phyloP scores from a whole-genome alignment of 2,797 vertebrate species.

The Lagodon rhomboides region DNA sequence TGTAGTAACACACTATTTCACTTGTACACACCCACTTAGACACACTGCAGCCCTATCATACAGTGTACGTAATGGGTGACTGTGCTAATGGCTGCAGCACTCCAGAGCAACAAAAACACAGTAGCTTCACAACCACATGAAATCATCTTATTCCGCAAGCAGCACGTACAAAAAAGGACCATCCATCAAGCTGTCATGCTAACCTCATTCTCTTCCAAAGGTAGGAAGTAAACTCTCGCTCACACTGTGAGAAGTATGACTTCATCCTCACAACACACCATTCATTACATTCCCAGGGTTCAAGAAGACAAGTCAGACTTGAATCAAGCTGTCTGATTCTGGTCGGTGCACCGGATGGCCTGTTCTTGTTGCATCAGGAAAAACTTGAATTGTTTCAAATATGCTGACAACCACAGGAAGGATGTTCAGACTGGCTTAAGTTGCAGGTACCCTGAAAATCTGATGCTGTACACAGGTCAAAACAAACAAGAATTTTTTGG shows the following conservation, averaged over 20 bases:
- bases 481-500: constrained; percentile 24
- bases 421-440: constrained; percentile 19
- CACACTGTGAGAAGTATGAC: constrained; percentile 34
- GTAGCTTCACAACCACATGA: constrained; percentile 70
- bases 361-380: constrained; percentile 8
- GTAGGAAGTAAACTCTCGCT: constrained; percentile 59
- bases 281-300: constrained; percentile 29
- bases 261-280: constrained; percentile 44
- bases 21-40: constrained; percentile 45
- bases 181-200: constrained; percentile 72
- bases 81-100: constrained; percentile 70
- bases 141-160: constrained; percentile 63
- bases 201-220: constrained; percentile 54
- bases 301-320: constrained; percentile 26
- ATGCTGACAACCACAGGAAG: constrained; percentile 7
- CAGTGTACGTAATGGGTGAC: constrained; percentile 63
- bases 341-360: not conserved
- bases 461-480: constrained; percentile 25
- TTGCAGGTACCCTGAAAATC: constrained; percentile 12
- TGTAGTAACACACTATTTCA: constrained; percentile 18
- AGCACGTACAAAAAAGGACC: constrained; percentile 46
- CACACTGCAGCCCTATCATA: constrained; percentile 64
- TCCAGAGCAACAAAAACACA: constrained; percentile 56
- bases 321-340: constrained; percentile 25
- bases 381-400: constrained; percentile 31